These are phyloP conservation scores for Phania funesta DNA, from an alignment of 2,888 invertebrate genomes.

Conservation along the genomic window DNA sequence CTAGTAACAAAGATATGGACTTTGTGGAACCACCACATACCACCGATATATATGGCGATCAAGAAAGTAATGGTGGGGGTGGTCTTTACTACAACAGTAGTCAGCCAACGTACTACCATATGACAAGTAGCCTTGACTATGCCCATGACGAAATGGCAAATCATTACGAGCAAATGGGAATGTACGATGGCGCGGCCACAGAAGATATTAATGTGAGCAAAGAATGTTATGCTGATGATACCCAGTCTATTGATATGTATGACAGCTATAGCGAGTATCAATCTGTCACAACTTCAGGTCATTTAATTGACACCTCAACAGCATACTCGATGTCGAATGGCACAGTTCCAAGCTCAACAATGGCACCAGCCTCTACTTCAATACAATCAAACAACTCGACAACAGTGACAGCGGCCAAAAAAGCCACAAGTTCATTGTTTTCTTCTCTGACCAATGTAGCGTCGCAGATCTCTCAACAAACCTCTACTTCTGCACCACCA, in stretches of 20 bases:
- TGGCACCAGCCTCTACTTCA: constrained; percentile 13
- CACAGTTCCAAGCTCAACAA: background rate
- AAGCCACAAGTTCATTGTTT: constrained; percentile 64
- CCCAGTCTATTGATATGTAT: constrained; percentile 39
- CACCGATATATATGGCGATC: background rate
- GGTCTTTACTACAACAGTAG: constrained; percentile 33
- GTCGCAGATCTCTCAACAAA: constrained; percentile 64
- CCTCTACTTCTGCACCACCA: constrained; percentile 46
- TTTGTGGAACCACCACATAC: background rate
- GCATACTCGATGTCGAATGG: background rate
- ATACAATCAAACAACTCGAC: background rate
- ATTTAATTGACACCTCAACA: constrained; percentile 24
- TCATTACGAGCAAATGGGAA: constrained; percentile 5
- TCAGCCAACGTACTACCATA: constrained; percentile 48
- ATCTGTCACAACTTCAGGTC: constrained; percentile 39
- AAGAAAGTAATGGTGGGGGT: background rate
- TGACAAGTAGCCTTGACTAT: constrained; percentile 59
- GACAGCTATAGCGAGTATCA: constrained; percentile 70
- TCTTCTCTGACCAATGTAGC: constrained; percentile 70
- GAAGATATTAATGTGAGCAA: background rate
- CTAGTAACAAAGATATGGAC: background rate
- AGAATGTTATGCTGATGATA: constrained; percentile 24
- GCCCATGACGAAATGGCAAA: constrained; percentile 28
- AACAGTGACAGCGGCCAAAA: constrained; percentile 56
- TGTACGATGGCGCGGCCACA: constrained; percentile 15